These are phyloP conservation scores for Drosophila gaucha DNA, from an alignment of 2,888 invertebrate genomes.

Conservation along the genomic window DNA sequence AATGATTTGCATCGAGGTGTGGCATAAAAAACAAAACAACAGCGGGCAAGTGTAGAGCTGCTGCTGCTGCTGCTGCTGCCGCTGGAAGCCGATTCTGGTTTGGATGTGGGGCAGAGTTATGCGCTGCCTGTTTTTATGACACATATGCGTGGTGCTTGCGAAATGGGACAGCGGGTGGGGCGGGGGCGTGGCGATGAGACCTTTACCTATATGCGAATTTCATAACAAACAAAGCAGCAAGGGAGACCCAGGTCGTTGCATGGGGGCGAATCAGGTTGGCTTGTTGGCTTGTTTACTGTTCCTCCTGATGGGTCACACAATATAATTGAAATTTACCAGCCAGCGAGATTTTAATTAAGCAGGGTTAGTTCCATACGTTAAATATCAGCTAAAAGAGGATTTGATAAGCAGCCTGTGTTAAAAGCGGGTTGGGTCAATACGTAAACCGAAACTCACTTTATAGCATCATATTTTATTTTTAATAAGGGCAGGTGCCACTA, in stretches of 20 bases:
- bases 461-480: too few relatives aligned
- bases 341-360: slow-evolving; percentile 65
- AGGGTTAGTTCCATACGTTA: not conserved
- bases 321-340: slow-evolving; percentile 67
- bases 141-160: slow-evolving; percentile 54
- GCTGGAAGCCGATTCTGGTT: not conserved
- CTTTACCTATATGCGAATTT: slow-evolving; percentile 49
- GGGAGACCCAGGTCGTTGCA: not conserved
- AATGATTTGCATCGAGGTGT: slow-evolving; percentile 79
- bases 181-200: not conserved
- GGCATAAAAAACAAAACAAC: slow-evolving; percentile 77
- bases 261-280: not conserved
- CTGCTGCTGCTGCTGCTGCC: not conserved
- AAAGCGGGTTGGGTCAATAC: not conserved
- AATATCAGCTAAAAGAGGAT: slow-evolving; percentile 8
- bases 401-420: not conserved
- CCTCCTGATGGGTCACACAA: slow-evolving; percentile 74
- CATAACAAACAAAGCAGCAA: slow-evolving; percentile 35
- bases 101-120: slow-evolving; percentile 61
- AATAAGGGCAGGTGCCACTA: not conserved
- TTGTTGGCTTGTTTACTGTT: slow-evolving; percentile 62
- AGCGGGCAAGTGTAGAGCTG: slow-evolving; percentile 18
- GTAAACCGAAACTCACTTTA: not conserved
- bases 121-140: slow-evolving; percentile 75
- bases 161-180: slow-evolving; percentile 3